phyloP scores from a whole-genome alignment of 2,888 invertebrate genomes.

The Drosophila mimica region DNA sequence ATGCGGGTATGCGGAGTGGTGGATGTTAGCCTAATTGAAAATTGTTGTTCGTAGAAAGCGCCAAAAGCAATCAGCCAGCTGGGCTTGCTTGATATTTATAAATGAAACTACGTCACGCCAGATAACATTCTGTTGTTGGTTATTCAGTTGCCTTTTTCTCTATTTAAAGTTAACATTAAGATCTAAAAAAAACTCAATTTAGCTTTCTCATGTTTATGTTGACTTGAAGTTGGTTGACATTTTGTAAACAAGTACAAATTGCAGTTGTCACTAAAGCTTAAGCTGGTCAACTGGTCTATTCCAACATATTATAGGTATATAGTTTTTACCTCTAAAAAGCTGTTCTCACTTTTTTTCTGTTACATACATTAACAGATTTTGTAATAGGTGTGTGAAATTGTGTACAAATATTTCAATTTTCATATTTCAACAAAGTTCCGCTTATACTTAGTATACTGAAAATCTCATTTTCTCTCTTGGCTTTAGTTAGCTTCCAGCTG shows the following conservation, averaged over 20 bases:
- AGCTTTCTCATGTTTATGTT: background rate
- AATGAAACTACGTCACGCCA: slow-evolving; percentile 7
- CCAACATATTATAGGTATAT: background rate
- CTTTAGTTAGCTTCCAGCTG: slow-evolving; percentile 9
- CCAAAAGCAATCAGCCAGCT: slow-evolving; percentile 32
- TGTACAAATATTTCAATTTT: background rate
- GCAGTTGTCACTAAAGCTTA: background rate
- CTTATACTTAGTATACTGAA: background rate
- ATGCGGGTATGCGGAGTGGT: background rate
- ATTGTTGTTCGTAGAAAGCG: slow-evolving; percentile 41
- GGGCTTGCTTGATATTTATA: slow-evolving; percentile 3
- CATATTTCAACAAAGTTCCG: background rate
- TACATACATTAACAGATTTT: background rate
- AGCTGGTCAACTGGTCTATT: background rate
- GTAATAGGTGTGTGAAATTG: background rate
- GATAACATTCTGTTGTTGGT: background rate
- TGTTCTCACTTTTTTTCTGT: background rate
- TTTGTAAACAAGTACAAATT: background rate
- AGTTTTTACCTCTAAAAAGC: background rate
- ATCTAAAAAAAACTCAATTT: background rate
- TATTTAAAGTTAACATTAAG: background rate
- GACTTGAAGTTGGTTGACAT: background rate
- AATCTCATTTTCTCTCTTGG: background rate
- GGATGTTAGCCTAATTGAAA: slow-evolving; percentile 62
- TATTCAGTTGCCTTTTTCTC: background rate